A percentile compares a stretch with the other conserved stretches of the same genome.
phyloP scores from a whole-genome alignment of 2,888 invertebrate genomes.

The Sminthurides aquaticus region DNA sequence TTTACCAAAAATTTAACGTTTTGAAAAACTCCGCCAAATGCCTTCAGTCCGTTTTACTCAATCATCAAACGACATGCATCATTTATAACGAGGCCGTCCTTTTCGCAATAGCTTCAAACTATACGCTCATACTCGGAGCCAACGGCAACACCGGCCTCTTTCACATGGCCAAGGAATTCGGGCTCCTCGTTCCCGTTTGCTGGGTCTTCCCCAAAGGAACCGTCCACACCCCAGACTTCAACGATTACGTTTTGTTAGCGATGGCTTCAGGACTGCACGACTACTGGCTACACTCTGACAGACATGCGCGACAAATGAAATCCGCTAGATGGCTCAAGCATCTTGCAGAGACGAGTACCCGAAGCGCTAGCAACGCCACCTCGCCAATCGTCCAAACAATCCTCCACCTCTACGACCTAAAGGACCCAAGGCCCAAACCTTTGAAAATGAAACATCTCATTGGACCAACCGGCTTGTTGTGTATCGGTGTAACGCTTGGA shows the following conservation, averaged over 20 bases:
- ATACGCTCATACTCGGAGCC: constrained; percentile 1
- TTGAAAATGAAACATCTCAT: constrained; percentile 8
- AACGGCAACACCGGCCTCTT: neutral
- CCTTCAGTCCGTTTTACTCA: constrained; percentile 4
- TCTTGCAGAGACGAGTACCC: neutral
- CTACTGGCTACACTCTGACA: neutral
- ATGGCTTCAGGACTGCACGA: neutral
- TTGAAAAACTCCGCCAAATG: constrained; percentile 14
- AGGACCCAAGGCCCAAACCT: constrained; percentile 2
- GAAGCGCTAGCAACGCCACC: neutral
- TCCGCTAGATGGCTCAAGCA: constrained; percentile 13
- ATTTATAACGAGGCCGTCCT: constrained; percentile 16
- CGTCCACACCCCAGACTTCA: neutral
- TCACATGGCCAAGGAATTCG: constrained; percentile 20
- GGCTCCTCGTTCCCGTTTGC: constrained; percentile 10
- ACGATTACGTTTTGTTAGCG: neutral
- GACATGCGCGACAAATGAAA: neutral
- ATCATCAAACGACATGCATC: constrained; percentile 11
- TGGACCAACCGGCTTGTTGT: constrained; percentile 5
- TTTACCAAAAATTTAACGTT: constrained; percentile 3
- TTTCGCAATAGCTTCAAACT: constrained; percentile 9
- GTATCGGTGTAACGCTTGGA: neutral
- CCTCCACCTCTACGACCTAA: neutral
- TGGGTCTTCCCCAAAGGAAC: constrained; percentile 17
- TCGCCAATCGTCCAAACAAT: neutral